phyloP scores from a whole-genome alignment of 2,888 invertebrate species.

The Smittia aterrima region DNA sequence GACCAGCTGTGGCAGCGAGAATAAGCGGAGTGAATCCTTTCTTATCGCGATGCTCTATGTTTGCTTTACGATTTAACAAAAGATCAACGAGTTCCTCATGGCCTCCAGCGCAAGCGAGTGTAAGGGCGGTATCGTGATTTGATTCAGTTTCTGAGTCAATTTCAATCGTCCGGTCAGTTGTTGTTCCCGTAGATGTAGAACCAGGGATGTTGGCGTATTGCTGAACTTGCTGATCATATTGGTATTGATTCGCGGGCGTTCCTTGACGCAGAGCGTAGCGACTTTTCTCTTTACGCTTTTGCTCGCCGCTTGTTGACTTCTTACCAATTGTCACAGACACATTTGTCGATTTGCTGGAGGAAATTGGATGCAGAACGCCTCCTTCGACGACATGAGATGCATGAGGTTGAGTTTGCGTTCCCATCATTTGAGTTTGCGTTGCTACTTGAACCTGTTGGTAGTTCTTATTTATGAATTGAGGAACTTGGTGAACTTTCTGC shows the following conservation, averaged over 20 bases:
- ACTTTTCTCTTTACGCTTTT: slow-evolving; percentile 54
- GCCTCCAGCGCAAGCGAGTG: slow-evolving; percentile 95
- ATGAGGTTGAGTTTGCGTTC: slow-evolving; percentile 44
- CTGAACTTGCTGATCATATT: slow-evolving; percentile 38
- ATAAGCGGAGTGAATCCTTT: slow-evolving; percentile 98
- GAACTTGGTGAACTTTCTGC: slow-evolving; percentile 48
- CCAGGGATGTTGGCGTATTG: slow-evolving; percentile 35
- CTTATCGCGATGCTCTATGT: slow-evolving; percentile 97
- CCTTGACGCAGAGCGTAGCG: slow-evolving; percentile 51
- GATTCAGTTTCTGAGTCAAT: slow-evolving; percentile 98
- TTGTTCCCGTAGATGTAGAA: slow-evolving; percentile 53
- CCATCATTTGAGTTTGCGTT: slow-evolving; percentile 59
- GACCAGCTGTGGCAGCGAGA: slow-evolving; percentile 94
- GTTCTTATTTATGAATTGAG: slow-evolving; percentile 50
- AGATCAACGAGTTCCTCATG: slow-evolving; percentile 94
- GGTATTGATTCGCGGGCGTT: slow-evolving; percentile 48
- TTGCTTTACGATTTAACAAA: slow-evolving; percentile 85
- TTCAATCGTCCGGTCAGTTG: slow-evolving; percentile 76
- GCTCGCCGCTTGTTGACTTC: neutral
- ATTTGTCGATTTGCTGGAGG: slow-evolving; percentile 24
- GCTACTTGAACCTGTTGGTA: slow-evolving; percentile 62
- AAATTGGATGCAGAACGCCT: neutral
- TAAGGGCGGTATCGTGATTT: slow-evolving; percentile 97
- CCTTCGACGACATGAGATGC: too few species aligned
- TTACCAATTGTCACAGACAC: neutral